A percentile compares a stretch with the other conserved stretches of the same genome.
These are phyloP conservation scores for Cryptotermes secundus DNA, from an alignment of 1,140 invertebrate species.

Conservation along the genomic window DNA sequence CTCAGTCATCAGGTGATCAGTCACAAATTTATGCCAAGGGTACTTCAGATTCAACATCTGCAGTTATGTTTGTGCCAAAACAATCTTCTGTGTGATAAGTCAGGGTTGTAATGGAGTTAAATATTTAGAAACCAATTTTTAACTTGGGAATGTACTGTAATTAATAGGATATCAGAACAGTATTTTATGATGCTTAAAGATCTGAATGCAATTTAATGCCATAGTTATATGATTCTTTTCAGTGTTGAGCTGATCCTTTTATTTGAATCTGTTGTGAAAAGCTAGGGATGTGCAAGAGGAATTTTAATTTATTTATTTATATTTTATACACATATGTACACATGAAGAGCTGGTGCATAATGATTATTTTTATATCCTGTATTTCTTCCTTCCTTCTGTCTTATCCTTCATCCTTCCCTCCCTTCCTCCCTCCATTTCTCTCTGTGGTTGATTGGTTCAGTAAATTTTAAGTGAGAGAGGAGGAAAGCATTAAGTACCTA, in stretches of 20 bases:
- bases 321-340: too few relatives aligned
- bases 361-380: too few relatives aligned
- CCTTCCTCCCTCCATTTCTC: too few relatives aligned
- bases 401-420: too few relatives aligned
- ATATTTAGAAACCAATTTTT: background rate
- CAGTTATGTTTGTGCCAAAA: conserved; percentile 29
- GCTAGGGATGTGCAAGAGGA: conserved; percentile 7
- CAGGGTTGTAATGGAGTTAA: background rate
- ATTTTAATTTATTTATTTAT: background rate
- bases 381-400: too few relatives aligned
- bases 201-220: background rate
- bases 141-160: background rate
- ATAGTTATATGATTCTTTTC: background rate
- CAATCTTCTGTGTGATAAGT: conserved; percentile 33
- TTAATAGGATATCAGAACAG: background rate
- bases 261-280: background rate
- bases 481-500: too few relatives aligned
- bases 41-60: conserved; percentile 7
- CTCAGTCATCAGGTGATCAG: background rate
- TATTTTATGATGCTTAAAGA: background rate
- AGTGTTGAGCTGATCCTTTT: background rate
- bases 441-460: too few relatives aligned
- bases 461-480: too few relatives aligned
- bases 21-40: conserved; percentile 25
- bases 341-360: too few relatives aligned